Conservation (phyloP, 2,888 invertebrate genomes). For the Cosmia trapezina region DNA sequence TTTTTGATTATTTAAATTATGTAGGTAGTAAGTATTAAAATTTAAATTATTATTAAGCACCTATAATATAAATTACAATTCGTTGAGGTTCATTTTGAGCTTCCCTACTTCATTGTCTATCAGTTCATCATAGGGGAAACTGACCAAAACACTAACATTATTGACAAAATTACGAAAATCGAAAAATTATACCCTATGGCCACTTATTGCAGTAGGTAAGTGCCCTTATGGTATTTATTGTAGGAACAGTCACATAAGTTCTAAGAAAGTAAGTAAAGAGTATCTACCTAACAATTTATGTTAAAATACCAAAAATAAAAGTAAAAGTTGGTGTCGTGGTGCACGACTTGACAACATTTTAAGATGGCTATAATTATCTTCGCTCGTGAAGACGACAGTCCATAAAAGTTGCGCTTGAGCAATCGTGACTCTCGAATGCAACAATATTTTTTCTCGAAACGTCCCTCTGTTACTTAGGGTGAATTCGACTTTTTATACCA, state of each 20-base stretch:
- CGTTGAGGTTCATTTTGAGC: background rate
- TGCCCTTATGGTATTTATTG: no score
- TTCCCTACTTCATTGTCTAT: constrained; percentile 3
- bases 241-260: background rate
- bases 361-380: constrained; percentile 67
- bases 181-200: no score
- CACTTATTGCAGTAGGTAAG: no score
- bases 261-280: constrained; percentile 7
- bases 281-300: constrained; percentile 3
- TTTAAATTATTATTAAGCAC: background rate
- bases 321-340: constrained; percentile 67
- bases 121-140: no score
- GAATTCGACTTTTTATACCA: no score
- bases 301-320: constrained; percentile 33
- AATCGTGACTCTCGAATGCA: constrained; percentile 44
- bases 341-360: constrained; percentile 66
- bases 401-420: constrained; percentile 48
- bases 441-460: constrained; percentile 25
- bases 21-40: no score
- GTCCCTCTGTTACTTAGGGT: background rate
- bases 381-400: constrained; percentile 68
- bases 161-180: no score
- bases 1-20: background rate
- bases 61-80: background rate
- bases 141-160: no score